Percentiles rank a stretch among this genome's conserved stretches.
phyloP scores from a whole-genome alignment of 2,113 vertebrate genomes.

The Corynorhinus townsendii region DNA sequence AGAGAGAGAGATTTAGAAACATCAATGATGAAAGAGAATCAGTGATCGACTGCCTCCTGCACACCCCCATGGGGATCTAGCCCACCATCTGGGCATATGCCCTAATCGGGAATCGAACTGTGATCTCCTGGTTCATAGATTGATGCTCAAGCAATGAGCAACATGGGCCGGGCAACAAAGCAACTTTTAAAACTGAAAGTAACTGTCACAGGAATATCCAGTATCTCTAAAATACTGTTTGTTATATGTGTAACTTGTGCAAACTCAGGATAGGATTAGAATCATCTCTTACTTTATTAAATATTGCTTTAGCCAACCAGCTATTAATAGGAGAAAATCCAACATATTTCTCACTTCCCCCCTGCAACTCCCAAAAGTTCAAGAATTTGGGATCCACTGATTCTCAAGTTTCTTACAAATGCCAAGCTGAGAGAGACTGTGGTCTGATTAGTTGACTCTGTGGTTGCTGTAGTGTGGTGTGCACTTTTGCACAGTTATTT shows the following conservation, averaged over 20 bases:
- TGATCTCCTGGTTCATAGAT: too few species aligned
- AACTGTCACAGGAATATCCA: background rate
- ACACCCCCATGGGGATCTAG: too few species aligned
- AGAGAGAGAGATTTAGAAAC: too few species aligned
- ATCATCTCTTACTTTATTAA: background rate
- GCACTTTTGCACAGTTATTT: background rate
- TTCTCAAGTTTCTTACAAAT: background rate
- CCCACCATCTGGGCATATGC: too few species aligned
- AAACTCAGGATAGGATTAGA: background rate
- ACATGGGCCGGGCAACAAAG: too few species aligned
- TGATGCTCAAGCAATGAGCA: too few species aligned
- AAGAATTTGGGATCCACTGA: background rate
- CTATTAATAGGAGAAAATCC: background rate
- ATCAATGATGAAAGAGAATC: too few species aligned
- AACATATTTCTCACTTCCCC: background rate
- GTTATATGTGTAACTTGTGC: background rate
- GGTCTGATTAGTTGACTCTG: background rate
- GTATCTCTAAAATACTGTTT: background rate
- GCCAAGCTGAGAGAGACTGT: background rate
- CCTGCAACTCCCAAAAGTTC: background rate
- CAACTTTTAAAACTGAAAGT: background rate
- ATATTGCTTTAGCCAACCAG: background rate
- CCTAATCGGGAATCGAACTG: too few species aligned
- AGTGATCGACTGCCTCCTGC: too few species aligned
- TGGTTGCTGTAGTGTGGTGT: background rate